Evolutionary conservation across 2,113 vertebrate genomes (phyloP).

Genomic region (Chamaea fasciata): DNA sequence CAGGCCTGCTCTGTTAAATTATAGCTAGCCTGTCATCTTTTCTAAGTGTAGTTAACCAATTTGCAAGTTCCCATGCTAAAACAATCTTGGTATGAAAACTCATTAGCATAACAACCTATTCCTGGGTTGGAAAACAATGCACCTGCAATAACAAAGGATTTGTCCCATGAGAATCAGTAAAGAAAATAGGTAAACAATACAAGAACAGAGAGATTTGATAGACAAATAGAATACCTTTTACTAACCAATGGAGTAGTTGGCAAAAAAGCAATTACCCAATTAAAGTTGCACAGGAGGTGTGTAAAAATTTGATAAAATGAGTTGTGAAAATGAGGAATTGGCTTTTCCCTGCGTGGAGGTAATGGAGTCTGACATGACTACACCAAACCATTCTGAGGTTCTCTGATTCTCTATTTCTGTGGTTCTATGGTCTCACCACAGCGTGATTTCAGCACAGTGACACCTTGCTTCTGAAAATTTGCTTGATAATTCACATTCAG

Average conservation of each 20-base stretch:
- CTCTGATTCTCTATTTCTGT: background rate
- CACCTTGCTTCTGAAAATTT: background rate
- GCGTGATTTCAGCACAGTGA: background rate
- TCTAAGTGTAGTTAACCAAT: background rate
- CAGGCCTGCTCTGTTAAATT: background rate
- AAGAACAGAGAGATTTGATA: background rate
- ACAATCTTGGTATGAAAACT: too few species aligned
- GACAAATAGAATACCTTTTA: background rate
- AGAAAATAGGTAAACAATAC: background rate
- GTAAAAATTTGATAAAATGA: background rate
- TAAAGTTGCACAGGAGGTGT: background rate
- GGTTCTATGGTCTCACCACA: background rate
- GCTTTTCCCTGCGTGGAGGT: background rate
- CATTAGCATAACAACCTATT: too few species aligned
- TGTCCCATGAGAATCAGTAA: background rate
- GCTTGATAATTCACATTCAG: background rate
- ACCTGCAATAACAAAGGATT: too few species aligned
- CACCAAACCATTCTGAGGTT: background rate
- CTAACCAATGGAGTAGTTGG: background rate
- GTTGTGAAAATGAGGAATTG: background rate
- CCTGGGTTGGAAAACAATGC: too few species aligned
- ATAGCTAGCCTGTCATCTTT: background rate
- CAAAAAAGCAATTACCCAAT: background rate
- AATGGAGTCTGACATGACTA: background rate
- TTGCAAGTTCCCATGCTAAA: background rate